Evolutionary conservation across 2,888 invertebrate genomes (phyloP), one percentile per base, ranked within the genome.

Genomic region (Luperina testacea): DNA sequence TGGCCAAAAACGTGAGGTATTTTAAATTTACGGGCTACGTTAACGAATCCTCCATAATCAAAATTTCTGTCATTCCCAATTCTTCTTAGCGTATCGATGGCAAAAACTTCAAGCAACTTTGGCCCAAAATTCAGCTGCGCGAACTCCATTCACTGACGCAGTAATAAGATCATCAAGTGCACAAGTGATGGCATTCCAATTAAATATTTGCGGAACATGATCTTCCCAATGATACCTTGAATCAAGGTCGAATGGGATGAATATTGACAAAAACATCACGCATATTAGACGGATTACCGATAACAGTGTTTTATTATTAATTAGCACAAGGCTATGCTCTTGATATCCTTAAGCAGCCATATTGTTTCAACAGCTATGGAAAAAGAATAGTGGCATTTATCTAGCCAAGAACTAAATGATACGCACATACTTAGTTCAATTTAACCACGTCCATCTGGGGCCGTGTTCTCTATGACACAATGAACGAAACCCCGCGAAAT

Each of bases 311-410:
- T 51, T 13, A 4, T 48, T 57, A 57, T 24, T 9, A 57, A 61
- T 83, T 64, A 24, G 83, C 5, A 20, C 78, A 77, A 57, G 78
- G 78, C 6, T 27, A 32, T 64, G 27, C 45, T 38, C 53, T 53
- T 82, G 8, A 24, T 64, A 38, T 57, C 45, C 38, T 42, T 75
- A 53, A 75, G 20, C 32, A 75, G 20, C 32, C 20, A 9, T 0
- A 53, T 48, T 61, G 15, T 63, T 45, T 11, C 17, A 42, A 53
- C 32, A 45, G 5, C 7, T 32, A 38, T 27, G 11, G 15, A 0
- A 32, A 15, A 15, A n/a, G n/a, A 32, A 6, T 27, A 27, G 27
- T 15, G 15, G 2, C 7, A 6, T 27, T 15, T 27, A 61, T 27
- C 9, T 57, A 24, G 59, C 6, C 59, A 9, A 6, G 4, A 57